Base-by-base conservation (phyloP, 1,140 invertebrate species). In the Drosophila nigrodunni region DNA sequence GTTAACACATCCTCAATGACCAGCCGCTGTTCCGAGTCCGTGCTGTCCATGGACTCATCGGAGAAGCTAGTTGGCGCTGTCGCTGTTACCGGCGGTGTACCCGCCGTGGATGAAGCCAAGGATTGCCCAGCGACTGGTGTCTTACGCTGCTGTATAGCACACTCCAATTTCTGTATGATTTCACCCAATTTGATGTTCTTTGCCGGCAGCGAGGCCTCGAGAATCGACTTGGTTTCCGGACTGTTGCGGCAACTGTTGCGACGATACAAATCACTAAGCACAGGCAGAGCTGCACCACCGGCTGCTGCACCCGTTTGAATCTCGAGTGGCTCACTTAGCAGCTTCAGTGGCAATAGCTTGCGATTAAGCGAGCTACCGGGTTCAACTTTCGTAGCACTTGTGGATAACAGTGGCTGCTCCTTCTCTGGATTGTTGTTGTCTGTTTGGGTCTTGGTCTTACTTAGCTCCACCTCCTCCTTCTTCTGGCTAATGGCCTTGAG, bases 1-100 rank as follows among this genome's bases (percentile, higher is more conserved):
- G 62, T 72, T 11, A 78, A 72, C 1, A 92, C 88, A 58, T 92
- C 92, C 47, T 93, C 93, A 49, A 95, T 95, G 2, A 95, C 93
- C 30, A 95, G 93, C 77, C 95, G 93, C 72, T 94, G 93, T 81
- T 96, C 96, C 0, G 95, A 96, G 87, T 96, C 96, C 62, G 95
- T 96, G 68, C 95, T 96, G 74, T 96, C 96, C 2, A 93, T 93
- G 0, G 93, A 94, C 64, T 94, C 94, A 7, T 92, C 92, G 8
- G 80, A 88, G 64, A 80, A 92, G 11, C 66, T 77, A 10, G 68
- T 76, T 6, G 76, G 41, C 2, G 75, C 74, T 1, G 78, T 73
- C 8, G 74, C 76, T 1, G 82, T 77, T 7, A 80, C 49, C 1
- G 87, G 78, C 7, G 87, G 78, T 0, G 85, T 88, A 0, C 78